A percentile compares a stretch with the other conserved stretches of the same genome.
These are phyloP conservation scores for Cataglyphis cursor DNA, from an alignment of 2,888 invertebrate species.

Conservation along the genomic window DNA sequence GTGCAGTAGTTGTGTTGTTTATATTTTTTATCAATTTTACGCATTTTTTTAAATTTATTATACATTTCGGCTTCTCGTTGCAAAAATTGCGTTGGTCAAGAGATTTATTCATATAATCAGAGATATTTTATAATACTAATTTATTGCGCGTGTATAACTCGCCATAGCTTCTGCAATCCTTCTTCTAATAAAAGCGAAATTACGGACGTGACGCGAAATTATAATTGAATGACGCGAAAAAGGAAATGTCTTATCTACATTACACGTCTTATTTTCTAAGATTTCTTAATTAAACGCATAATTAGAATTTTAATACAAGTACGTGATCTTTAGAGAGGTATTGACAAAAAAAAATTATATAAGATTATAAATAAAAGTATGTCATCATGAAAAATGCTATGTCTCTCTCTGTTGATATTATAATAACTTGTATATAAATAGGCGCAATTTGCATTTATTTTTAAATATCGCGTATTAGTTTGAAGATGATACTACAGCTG, in stretches of 20 bases:
- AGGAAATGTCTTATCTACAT: background rate
- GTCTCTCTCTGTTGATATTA: background rate
- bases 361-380: background rate
- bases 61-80: background rate
- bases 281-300: background rate
- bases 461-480: background rate
- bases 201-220: constrained; percentile 1
- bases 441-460: constrained; percentile 1
- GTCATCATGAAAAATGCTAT: background rate
- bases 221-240: background rate
- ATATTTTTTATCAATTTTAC: background rate
- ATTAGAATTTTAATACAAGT: background rate
- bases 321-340: background rate
- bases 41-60: background rate
- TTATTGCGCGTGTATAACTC: background rate
- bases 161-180: background rate
- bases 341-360: background rate
- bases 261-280: background rate
- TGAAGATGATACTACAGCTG: background rate
- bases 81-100: background rate
- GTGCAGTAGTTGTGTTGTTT: background rate
- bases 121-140: background rate
- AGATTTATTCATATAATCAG: background rate
- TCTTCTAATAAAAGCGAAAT: background rate
- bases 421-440: background rate